Conservation (phyloP, 2,888 invertebrate genomes). For the Calameuta filiformis region DNA sequence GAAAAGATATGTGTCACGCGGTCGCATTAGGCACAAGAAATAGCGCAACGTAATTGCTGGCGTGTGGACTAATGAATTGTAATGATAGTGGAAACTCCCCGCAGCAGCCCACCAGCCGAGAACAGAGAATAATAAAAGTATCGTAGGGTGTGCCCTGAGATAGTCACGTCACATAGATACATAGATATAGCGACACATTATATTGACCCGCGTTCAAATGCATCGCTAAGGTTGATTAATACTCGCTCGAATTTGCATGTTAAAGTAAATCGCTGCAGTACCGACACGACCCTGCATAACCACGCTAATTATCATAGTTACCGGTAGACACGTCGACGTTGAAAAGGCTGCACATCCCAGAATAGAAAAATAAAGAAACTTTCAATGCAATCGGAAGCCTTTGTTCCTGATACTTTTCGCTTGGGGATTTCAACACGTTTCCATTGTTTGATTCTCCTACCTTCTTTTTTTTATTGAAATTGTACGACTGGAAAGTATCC, state of each 20-base stretch:
- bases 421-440: not conserved
- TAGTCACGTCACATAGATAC: not conserved
- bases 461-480: not conserved
- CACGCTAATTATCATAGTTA: not conserved
- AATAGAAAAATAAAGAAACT: not conserved
- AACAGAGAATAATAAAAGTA: not conserved
- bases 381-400: not conserved
- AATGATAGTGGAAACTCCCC: conserved; percentile 13
- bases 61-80: conserved; percentile 24
- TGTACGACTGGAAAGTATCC: not conserved
- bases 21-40: not conserved
- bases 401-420: not conserved
- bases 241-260: not conserved
- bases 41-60: conserved; percentile 6
- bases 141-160: not conserved
- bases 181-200: not conserved
- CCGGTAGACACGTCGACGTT: not conserved
- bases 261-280: not conserved
- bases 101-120: not conserved
- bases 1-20: not conserved
- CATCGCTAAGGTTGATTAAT: not conserved
- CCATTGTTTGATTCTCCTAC: not conserved
- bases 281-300: not conserved
- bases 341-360: not conserved
- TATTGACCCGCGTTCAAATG: not conserved